phyloP scores from a whole-genome alignment of 2,888 invertebrate species.

The Lithophane semibrunnea region DNA sequence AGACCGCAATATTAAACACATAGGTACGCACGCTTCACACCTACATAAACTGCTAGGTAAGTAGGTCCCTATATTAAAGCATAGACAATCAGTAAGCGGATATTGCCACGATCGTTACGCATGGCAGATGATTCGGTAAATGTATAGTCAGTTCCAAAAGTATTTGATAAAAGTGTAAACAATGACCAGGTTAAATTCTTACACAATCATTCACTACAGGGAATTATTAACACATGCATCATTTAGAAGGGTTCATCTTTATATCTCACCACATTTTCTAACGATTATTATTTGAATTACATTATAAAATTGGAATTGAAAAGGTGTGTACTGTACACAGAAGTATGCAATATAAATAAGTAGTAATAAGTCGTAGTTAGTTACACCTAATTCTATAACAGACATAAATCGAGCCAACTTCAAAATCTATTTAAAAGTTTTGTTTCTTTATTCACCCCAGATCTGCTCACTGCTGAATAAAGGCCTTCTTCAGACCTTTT shows the following conservation, averaged over 20 bases:
- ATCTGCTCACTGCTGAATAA: background rate
- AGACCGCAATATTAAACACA: slow-evolving; percentile 7
- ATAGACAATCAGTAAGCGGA: slow-evolving; percentile 17
- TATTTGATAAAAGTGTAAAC: background rate
- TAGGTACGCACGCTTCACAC: background rate
- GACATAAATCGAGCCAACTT: background rate
- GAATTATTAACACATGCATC: background rate
- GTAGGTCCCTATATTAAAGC: slow-evolving; percentile 4
- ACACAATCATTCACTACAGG: background rate
- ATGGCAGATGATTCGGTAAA: slow-evolving; percentile 13
- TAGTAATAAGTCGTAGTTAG: no score
- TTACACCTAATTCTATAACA: no score
- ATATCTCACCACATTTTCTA: background rate
- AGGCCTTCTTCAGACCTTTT: background rate
- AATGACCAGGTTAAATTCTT: no score
- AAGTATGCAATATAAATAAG: no score
- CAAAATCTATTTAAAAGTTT: background rate
- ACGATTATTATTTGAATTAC: background rate
- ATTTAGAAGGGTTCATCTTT: background rate
- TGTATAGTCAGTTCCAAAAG: background rate
- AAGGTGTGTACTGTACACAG: no score
- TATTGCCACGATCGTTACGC: slow-evolving; percentile 41
- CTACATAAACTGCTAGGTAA: background rate
- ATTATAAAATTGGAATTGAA: background rate
- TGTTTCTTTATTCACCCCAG: background rate